Evolutionary conservation across 2,888 invertebrate species (phyloP).

Genomic region (Limenitis arthemis): DNA sequence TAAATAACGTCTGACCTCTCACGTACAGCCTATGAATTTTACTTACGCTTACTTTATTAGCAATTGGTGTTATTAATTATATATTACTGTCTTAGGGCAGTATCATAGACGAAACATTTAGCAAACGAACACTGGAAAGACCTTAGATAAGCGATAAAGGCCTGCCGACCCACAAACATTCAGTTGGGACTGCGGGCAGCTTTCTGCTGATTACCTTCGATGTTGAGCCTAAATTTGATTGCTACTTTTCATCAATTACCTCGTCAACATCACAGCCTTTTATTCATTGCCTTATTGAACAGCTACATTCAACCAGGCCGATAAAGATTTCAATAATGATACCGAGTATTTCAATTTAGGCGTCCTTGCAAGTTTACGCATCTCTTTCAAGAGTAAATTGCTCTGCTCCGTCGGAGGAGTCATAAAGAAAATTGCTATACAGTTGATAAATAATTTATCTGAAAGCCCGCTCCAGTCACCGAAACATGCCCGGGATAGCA

Average conservation of each 20-base stretch:
- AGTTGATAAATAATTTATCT: constrained; percentile 73
- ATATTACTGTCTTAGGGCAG: too few relatives aligned
- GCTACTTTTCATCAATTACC: constrained; percentile 65
- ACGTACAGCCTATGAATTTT: too few relatives aligned
- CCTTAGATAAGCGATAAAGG: not conserved
- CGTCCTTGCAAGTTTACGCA: constrained; percentile 70
- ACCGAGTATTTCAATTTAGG: constrained; percentile 46
- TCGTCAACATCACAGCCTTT: constrained; percentile 52
- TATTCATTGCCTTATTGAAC: constrained; percentile 49
- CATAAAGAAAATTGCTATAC: constrained; percentile 73
- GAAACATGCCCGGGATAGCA: constrained; percentile 59
- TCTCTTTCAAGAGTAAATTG: constrained; percentile 70
- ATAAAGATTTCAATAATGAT: constrained; percentile 58
- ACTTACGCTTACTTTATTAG: too few relatives aligned
- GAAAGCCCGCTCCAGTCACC: constrained; percentile 70
- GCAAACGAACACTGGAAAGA: too few relatives aligned
- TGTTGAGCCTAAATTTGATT: constrained; percentile 67
- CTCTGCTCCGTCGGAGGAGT: constrained; percentile 70
- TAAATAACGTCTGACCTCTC: too few relatives aligned
- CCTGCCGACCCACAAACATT: constrained; percentile 43
- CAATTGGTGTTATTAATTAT: too few relatives aligned
- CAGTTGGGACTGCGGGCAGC: constrained; percentile 45
- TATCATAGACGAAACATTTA: too few relatives aligned
- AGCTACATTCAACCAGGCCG: constrained; percentile 53
- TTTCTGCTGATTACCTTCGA: constrained; percentile 67